phyloP scores from a whole-genome alignment of 92 coral and sea anemone species.

The Phenganax stokvisi region DNA sequence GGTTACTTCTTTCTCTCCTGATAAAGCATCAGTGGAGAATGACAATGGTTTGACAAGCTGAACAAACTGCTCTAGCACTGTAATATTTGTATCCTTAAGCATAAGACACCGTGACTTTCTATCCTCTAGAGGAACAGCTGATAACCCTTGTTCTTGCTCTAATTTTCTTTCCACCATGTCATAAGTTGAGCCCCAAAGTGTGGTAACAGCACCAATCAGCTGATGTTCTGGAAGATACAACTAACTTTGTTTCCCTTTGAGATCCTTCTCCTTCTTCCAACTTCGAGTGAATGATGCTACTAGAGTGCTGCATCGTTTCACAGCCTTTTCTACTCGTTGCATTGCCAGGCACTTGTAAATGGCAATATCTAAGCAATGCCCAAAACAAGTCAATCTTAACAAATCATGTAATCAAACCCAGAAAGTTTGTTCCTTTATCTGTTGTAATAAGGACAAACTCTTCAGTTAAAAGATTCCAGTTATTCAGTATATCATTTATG shows the following conservation, averaged over 20 bases:
- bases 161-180: constrained; percentile 3
- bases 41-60: constrained; percentile 7
- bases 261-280: constrained; percentile 14
- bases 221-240: constrained; percentile 12
- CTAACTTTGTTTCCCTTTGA: constrained; percentile 15
- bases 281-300: constrained; percentile 9
- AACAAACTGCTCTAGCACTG: constrained; percentile 9
- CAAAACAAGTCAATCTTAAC: background rate
- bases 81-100: constrained; percentile 6
- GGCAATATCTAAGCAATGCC: constrained; percentile 16
- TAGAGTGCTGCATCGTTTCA: constrained; percentile 22
- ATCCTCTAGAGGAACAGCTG: constrained; percentile 6
- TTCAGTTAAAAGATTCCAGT: background rate
- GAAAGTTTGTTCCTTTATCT: background rate
- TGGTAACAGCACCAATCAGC: constrained; percentile 14
- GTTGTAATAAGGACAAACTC: background rate
- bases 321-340: background rate
- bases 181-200: background rate
- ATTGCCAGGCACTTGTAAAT: constrained; percentile 12
- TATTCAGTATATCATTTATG: background rate
- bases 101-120: constrained; percentile 16
- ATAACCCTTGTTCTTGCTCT: background rate
- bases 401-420: background rate
- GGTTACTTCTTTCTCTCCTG: constrained; percentile 16
- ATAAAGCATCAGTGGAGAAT: constrained; percentile 2